Conservation (phyloP, 2,113 vertebrate genomes). For the Cyanoderma ruficeps region DNA sequence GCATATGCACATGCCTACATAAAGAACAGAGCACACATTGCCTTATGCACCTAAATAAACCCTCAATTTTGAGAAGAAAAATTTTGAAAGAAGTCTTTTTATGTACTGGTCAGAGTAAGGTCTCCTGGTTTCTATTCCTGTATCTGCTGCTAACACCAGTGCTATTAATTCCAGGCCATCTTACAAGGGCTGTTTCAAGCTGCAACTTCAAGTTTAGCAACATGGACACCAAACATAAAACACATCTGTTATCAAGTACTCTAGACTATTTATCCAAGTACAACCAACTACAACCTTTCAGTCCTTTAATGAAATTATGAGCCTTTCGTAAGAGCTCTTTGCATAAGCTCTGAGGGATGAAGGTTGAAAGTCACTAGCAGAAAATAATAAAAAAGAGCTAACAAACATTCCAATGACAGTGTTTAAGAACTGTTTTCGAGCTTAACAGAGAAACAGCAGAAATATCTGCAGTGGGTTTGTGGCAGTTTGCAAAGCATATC, state of each 20-base stretch:
- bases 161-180: background rate
- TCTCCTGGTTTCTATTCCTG: background rate
- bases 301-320: background rate
- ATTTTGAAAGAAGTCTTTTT: background rate
- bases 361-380: background rate
- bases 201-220: background rate
- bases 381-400: background rate
- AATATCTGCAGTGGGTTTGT: background rate
- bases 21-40: background rate
- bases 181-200: background rate
- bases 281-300: background rate
- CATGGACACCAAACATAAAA: background rate
- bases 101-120: background rate
- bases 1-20: background rate
- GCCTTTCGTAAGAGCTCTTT: background rate
- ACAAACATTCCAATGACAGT: background rate
- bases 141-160: background rate
- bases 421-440: background rate
- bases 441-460: background rate
- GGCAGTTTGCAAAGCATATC: background rate
- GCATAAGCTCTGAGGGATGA: background rate
- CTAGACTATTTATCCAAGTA: background rate
- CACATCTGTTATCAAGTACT: background rate
- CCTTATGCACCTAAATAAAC: background rate
- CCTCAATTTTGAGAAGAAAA: background rate